phyloP scores from a whole-genome alignment of 2,113 vertebrate genomes.

The Agelaius phoeniceus region DNA sequence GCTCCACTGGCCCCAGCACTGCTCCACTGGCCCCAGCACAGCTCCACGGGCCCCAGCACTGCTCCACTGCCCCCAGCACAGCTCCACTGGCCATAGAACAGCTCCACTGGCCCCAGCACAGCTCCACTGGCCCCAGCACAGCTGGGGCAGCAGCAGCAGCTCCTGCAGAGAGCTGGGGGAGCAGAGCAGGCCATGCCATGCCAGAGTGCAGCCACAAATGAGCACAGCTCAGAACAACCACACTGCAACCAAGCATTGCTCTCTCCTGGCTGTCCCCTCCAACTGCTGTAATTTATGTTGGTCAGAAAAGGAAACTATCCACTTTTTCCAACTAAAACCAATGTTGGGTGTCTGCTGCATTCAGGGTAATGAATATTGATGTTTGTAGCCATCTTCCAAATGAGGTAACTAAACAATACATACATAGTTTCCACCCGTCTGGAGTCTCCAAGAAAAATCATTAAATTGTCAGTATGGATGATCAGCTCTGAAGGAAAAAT shows the following conservation, averaged over 20 bases:
- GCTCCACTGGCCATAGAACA: not conserved
- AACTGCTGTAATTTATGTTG: not conserved
- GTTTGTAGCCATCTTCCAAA: conserved; percentile 5
- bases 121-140: too few species aligned
- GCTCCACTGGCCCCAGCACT: not conserved
- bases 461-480: conserved; percentile 54
- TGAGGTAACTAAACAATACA: conserved; percentile 25
- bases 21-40: not conserved
- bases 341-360: not conserved
- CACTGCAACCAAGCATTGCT: not conserved
- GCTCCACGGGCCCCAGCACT: not conserved
- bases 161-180: conserved; percentile 14
- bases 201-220: not conserved
- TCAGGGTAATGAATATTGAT: conserved; percentile 29
- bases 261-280: not conserved
- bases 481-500: conserved; percentile 59
- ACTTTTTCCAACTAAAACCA: not conserved
- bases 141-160: conserved; percentile 24
- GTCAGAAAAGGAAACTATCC: not conserved
- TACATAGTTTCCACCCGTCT: not conserved
- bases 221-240: conserved; percentile 4
- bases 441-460: conserved; percentile 40
- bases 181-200: not conserved
- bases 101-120: too few species aligned
- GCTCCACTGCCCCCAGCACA: not conserved